Percentiles rank a stretch among this genome's conserved stretches.
Evolutionary conservation across 2,113 vertebrate species (phyloP).

Genomic region (Saccopteryx bilineata): DNA sequence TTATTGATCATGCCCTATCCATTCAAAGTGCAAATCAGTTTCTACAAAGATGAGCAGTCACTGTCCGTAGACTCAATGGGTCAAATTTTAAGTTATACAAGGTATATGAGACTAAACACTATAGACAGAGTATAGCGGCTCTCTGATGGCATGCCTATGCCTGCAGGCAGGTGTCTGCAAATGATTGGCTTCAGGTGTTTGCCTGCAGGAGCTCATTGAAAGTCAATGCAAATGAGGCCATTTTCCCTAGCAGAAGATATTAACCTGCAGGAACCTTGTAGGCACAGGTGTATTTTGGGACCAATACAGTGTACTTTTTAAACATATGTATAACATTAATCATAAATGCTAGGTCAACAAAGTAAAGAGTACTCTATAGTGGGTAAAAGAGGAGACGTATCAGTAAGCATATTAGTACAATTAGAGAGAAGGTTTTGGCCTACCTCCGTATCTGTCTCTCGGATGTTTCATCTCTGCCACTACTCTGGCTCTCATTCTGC

Average conservation of each 20-base stretch:
- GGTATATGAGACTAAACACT: not conserved
- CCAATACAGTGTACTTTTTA: constrained; percentile 50
- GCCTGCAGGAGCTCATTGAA: constrained; percentile 80
- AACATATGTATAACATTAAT: constrained; percentile 70
- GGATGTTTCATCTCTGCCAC: not conserved
- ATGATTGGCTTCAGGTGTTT: constrained; percentile 82
- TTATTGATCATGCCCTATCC: not conserved
- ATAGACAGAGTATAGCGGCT: not conserved
- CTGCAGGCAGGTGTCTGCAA: constrained; percentile 70
- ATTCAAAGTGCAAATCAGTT: not conserved
- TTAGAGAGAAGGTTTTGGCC: not conserved
- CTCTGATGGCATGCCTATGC: constrained; percentile 63
- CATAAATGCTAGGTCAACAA: constrained; percentile 75
- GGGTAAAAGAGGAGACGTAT: not conserved
- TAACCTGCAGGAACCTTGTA: constrained; percentile 82
- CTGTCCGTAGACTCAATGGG: not conserved
- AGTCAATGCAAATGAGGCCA: constrained; percentile 80
- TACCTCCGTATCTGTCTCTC: fast-evolving
- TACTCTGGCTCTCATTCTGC: not conserved
- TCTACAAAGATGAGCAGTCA: not conserved
- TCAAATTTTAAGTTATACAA: not conserved
- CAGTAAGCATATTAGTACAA: not conserved
- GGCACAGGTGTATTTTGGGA: constrained; percentile 80
- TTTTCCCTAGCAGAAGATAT: constrained; percentile 76
- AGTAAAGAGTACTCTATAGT: not conserved